Evolutionary conservation across 2,888 invertebrate genomes (phyloP).

Genomic region (Harmothoe impar): DNA sequence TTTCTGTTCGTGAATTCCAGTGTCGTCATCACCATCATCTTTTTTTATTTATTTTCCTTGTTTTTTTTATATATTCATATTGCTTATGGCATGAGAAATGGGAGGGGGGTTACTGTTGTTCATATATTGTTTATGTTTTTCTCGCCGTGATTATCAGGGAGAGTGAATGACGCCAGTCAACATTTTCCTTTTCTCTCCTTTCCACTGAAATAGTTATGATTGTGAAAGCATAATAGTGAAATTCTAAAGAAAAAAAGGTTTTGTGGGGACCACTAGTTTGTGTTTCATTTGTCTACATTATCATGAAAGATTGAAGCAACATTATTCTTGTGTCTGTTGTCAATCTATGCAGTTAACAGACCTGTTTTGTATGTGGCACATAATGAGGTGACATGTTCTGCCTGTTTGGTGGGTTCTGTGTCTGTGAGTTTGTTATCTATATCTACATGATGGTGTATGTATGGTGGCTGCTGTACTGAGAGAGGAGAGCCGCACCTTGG

Average conservation of each 20-base stretch:
- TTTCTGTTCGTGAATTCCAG: constrained; percentile 30
- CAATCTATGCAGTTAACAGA: constrained; percentile 36
- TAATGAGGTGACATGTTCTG: neutral
- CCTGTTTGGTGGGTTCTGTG: neutral
- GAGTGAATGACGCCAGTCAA: neutral
- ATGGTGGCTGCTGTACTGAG: neutral
- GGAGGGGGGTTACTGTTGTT: constrained; percentile 16
- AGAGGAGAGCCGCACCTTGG: neutral
- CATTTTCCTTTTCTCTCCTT: constrained; percentile 11
- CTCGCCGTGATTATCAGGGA: neutral
- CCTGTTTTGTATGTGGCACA: neutral
- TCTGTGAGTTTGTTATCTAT: neutral
- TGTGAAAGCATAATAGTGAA: constrained; percentile 19
- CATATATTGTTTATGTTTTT: constrained; percentile 25
- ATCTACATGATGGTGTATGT: neutral
- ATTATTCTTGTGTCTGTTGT: constrained; percentile 24
- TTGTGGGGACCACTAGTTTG: constrained; percentile 2
- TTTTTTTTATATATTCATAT: constrained; percentile 12
- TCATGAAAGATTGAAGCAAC: neutral
- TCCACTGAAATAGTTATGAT: neutral
- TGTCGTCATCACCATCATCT: neutral
- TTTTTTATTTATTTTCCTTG: constrained; percentile 34
- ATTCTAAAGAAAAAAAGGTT: neutral
- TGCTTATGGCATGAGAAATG: neutral
- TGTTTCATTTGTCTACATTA: neutral